These are phyloP conservation scores for Acanthosoma haemorrhoidale DNA, from an alignment of 2,888 invertebrate genomes.

Conservation along the genomic window DNA sequence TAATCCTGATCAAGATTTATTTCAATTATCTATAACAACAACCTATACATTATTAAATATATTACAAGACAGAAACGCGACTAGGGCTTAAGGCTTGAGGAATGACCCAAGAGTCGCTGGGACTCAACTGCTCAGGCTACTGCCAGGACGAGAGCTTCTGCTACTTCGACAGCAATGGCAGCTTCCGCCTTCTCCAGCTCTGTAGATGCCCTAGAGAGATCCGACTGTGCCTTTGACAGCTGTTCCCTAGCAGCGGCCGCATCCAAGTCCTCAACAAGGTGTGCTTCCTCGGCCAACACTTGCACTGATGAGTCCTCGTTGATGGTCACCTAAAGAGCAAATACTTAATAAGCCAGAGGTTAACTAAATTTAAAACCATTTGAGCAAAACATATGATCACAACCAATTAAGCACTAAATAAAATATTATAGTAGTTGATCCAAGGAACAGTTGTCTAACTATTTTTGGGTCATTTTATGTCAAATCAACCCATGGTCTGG, in stretches of 20 bases:
- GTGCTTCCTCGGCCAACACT: conserved; percentile 93
- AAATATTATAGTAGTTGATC: no score
- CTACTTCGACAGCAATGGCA: conserved; percentile 87
- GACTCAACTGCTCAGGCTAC: conserved; percentile 43
- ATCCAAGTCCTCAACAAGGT: conserved; percentile 77
- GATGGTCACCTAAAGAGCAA: conserved; percentile 66
- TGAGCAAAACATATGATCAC: no score
- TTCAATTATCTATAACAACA: conserved; percentile 3
- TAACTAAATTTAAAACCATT: no score
- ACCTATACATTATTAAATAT: conserved; percentile 1
- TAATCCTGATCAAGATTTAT: neutral
- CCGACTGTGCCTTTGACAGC: conserved; percentile 75
- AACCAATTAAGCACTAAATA: no score
- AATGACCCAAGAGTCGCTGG: neutral
- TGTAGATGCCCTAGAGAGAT: conserved; percentile 69
- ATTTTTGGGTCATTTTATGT: no score
- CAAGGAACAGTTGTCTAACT: no score
- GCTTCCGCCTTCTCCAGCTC: conserved; percentile 87
- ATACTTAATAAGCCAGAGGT: no score
- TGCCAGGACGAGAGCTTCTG: conserved; percentile 88
- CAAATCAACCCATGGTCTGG: no score
- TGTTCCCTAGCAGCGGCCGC: conserved; percentile 72
- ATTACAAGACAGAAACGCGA: neutral
- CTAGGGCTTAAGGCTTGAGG: neutral
- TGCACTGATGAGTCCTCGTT: conserved; percentile 95